Evolutionary conservation across 1,140 invertebrate species (phyloP).

Genomic region (Drosophila fuyamai): DNA sequence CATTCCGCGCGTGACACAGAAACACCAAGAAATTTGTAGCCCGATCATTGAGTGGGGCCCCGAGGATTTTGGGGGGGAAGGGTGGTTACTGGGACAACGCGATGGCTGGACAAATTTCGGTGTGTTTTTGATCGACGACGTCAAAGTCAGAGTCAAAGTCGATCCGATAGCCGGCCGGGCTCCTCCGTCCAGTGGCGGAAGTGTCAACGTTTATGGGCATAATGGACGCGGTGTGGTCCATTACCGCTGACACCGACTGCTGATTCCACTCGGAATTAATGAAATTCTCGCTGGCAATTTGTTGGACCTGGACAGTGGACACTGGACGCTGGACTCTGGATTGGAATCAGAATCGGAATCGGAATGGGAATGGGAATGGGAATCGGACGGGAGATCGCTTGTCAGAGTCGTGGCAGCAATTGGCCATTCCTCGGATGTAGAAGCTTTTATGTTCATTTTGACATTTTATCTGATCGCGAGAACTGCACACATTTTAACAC

Average conservation of each 20-base stretch:
- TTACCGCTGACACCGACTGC: conserved; percentile 56
- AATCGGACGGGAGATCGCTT: conserved; percentile 35
- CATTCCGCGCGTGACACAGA: conserved; percentile 80
- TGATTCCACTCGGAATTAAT: conserved; percentile 77
- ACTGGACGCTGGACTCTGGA: background rate
- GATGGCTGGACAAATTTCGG: conserved; percentile 76
- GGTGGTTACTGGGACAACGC: background rate
- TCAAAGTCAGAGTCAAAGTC: conserved; percentile 38
- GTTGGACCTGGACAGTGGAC: conserved; percentile 33
- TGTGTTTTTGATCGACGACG: conserved; percentile 74
- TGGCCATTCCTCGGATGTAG: conserved; percentile 84
- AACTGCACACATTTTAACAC: conserved; percentile 84
- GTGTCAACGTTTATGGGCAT: conserved; percentile 83
- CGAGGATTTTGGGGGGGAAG: background rate
- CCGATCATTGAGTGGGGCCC: conserved; percentile 3
- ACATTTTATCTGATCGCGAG: conserved; percentile 84
- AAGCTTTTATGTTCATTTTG: conserved; percentile 85
- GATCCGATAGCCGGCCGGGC: background rate
- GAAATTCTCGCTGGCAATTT: conserved; percentile 75
- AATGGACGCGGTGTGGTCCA: conserved; percentile 81
- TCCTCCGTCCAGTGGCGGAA: conserved; percentile 56
- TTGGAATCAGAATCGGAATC: conserved; percentile 1
- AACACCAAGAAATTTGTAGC: conserved; percentile 82
- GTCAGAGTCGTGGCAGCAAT: conserved; percentile 62
- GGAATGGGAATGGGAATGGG: conserved; percentile 14